These are phyloP conservation scores for Onychostruthus taczanowskii DNA, from an alignment of 2,113 vertebrate species.

Conservation along the genomic window DNA sequence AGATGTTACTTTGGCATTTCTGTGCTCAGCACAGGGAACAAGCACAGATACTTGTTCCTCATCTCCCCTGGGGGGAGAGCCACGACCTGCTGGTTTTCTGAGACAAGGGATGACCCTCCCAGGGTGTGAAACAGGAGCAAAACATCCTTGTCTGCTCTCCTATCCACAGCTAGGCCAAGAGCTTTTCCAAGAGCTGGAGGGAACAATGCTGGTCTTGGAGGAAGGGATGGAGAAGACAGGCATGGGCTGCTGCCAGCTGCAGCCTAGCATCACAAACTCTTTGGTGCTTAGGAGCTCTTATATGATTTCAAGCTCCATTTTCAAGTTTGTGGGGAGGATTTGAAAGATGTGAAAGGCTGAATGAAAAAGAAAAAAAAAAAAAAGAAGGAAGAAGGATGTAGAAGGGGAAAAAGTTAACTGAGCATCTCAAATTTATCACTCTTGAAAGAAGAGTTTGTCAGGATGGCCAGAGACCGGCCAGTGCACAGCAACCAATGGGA, in stretches of 20 bases:
- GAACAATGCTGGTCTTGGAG: fast-evolving
- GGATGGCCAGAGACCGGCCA: slow-evolving; percentile 30
- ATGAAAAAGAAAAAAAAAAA: neutral
- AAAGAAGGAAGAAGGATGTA: neutral
- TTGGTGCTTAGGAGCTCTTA: neutral
- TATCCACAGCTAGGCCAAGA: neutral
- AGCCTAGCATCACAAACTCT: neutral
- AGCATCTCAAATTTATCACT: slow-evolving; percentile 61
- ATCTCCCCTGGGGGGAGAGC: neutral
- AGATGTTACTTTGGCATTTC: neutral
- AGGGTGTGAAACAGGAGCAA: neutral
- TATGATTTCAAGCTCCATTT: neutral
- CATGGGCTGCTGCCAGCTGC: neutral
- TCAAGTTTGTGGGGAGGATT: neutral
- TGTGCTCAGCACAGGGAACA: neutral
- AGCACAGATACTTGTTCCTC: neutral
- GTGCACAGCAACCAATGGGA: slow-evolving; percentile 40
- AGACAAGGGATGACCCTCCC: neutral
- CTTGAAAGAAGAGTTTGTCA: slow-evolving; percentile 62
- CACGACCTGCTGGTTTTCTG: neutral
- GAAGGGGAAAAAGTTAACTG: slow-evolving; percentile 20
- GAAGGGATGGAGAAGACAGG: neutral
- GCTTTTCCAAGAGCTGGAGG: neutral
- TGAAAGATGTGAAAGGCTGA: neutral
- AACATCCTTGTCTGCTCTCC: neutral